Conservation (phyloP, 2,113 vertebrate genomes). For the Lates calcarifer region DNA sequence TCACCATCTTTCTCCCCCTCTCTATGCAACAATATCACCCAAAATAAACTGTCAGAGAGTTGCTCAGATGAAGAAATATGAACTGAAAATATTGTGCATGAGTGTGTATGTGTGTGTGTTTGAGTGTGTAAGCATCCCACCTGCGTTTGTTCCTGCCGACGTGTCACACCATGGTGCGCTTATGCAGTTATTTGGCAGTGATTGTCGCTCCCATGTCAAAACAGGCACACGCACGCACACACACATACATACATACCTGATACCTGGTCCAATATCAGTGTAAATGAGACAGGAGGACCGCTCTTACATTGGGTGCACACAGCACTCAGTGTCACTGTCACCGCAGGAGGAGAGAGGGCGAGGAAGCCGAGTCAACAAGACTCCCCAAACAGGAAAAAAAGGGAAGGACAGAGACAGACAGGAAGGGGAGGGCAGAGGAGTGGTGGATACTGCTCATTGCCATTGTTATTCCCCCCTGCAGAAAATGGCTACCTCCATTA, state of each 20-base stretch:
- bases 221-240: slow-evolving; percentile 30
- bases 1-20: slow-evolving; percentile 38
- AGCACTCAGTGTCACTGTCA: slow-evolving; percentile 61
- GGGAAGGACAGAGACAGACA: slow-evolving; percentile 11
- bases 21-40: slow-evolving; percentile 65
- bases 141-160: slow-evolving; percentile 56
- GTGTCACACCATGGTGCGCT: slow-evolving; percentile 63
- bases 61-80: slow-evolving; percentile 65
- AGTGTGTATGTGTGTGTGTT: slow-evolving; percentile 16
- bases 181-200: slow-evolving; percentile 77
- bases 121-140: slow-evolving; percentile 56
- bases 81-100: slow-evolving; percentile 44
- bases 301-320: slow-evolving; percentile 36
- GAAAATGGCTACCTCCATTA: slow-evolving; percentile 81
- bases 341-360: slow-evolving; percentile 46
- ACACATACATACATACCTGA: slow-evolving; percentile 46
- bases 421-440: slow-evolving; percentile 41
- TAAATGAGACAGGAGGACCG: slow-evolving; percentile 72
- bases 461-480: slow-evolving; percentile 72
- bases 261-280: slow-evolving; percentile 61
- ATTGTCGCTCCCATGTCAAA: slow-evolving; percentile 71
- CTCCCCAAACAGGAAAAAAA: slow-evolving; percentile 11
- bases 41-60: slow-evolving; percentile 80
- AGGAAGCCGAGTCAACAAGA: slow-evolving; percentile 57
- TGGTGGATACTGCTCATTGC: slow-evolving; percentile 72